Percentiles rank a stretch among this genome's conserved stretches.
Conservation (phyloP, 2,797 vertebrate species). For the Argyrosomus regius region DNA sequence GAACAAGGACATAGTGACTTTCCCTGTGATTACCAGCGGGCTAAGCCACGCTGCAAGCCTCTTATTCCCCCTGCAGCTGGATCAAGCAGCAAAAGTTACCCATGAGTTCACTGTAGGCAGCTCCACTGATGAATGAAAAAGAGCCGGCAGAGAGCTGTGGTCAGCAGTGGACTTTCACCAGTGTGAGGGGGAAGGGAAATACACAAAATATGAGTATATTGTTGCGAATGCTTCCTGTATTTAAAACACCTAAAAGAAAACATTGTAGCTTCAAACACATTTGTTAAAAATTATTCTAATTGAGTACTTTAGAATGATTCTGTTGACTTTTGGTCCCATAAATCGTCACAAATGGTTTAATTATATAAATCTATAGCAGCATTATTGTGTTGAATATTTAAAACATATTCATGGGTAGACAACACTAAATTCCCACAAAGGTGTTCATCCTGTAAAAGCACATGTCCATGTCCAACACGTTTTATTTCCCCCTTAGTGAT, state of each 20-base stretch:
- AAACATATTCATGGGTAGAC: background rate
- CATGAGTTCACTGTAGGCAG: conserved; percentile 43
- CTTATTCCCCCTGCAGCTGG: conserved; percentile 79
- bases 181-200: background rate
- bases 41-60: conserved; percentile 81
- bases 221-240: background rate
- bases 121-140: conserved; percentile 34
- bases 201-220: background rate
- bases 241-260: too few relatives aligned
- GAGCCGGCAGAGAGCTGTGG: background rate
- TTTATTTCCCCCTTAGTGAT: too few relatives aligned
- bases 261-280: background rate
- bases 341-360: background rate
- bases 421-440: too few relatives aligned
- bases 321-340: background rate
- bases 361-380: background rate
- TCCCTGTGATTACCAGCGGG: conserved; percentile 77
- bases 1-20: conserved; percentile 81
- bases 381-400: background rate
- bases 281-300: background rate
- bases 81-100: conserved; percentile 78
- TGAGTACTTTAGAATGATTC: background rate
- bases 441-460: too few relatives aligned
- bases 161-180: background rate
- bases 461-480: too few relatives aligned